Conservation (phyloP, 2,113 vertebrate genomes). For the Tupaia chinensis region DNA sequence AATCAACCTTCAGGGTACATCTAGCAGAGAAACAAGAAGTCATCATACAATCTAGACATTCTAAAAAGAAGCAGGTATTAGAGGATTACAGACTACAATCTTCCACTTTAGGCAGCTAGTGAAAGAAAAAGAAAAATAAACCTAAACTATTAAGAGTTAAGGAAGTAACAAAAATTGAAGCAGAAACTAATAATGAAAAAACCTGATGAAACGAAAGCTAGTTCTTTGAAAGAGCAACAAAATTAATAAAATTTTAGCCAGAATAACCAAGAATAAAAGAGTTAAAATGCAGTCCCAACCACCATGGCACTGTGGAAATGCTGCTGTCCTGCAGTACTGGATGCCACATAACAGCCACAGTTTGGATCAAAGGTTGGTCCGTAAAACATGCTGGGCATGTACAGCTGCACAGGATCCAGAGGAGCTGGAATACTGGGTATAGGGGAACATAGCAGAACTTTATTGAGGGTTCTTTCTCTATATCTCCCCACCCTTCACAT, state of each 20-base stretch:
- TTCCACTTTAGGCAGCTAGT: not conserved
- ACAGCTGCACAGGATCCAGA: no score
- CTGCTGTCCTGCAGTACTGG: no score
- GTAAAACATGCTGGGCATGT: no score
- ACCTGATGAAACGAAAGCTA: not conserved
- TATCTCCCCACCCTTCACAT: no score
- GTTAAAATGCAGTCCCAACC: no score
- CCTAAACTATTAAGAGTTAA: not conserved
- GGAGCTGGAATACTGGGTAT: no score
- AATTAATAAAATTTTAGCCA: not conserved
- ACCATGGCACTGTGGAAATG: no score
- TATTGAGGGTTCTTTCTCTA: no score
- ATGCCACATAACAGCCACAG: no score
- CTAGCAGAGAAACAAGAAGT: not conserved
- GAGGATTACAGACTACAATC: not conserved
- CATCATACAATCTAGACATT: not conserved
- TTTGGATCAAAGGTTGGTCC: no score
- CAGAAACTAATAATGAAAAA: not conserved
- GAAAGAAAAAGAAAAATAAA: not conserved
- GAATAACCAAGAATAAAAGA: not conserved
- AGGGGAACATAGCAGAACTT: no score
- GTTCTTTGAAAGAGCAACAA: not conserved
- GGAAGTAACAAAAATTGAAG: not conserved
- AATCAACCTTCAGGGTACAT: not conserved
- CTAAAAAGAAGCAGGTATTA: not conserved